Conservation (phyloP, 2,797 vertebrate species). For the Brachyrhaphis roseni region DNA sequence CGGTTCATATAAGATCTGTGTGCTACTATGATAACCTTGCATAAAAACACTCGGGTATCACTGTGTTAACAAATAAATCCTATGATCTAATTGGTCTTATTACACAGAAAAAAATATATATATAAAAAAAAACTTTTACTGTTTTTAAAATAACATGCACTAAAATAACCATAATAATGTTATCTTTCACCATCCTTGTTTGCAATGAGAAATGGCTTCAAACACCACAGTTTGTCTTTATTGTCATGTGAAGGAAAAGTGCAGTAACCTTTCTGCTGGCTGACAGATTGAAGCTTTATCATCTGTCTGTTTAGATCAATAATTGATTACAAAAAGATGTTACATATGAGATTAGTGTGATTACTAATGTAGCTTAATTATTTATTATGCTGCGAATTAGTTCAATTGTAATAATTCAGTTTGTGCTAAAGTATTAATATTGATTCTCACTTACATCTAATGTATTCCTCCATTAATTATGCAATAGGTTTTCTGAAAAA, state of each 20-base stretch:
- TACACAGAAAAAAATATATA: background rate
- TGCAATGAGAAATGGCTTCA: background rate
- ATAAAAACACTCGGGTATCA: background rate
- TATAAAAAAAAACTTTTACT: background rate
- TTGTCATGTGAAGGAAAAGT: background rate
- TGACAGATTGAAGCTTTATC: background rate
- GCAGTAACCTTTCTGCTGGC: background rate
- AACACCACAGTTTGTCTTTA: constrained; percentile 1
- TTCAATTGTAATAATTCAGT: background rate
- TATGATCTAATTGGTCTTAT: background rate
- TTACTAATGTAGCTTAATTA: background rate
- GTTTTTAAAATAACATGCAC: background rate
- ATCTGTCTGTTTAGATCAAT: no score
- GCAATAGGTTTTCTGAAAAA: background rate
- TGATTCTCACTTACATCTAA: background rate
- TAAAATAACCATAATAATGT: background rate
- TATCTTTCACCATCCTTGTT: background rate
- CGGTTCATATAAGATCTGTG: background rate
- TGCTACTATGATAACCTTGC: background rate
- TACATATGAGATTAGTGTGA: background rate
- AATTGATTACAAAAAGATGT: no score
- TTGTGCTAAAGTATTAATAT: background rate
- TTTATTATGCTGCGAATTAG: background rate
- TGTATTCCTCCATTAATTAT: background rate
- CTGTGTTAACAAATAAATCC: background rate